Conservation (phyloP, 2,797 vertebrate genomes). For the Phoeniculus purpureus region DNA sequence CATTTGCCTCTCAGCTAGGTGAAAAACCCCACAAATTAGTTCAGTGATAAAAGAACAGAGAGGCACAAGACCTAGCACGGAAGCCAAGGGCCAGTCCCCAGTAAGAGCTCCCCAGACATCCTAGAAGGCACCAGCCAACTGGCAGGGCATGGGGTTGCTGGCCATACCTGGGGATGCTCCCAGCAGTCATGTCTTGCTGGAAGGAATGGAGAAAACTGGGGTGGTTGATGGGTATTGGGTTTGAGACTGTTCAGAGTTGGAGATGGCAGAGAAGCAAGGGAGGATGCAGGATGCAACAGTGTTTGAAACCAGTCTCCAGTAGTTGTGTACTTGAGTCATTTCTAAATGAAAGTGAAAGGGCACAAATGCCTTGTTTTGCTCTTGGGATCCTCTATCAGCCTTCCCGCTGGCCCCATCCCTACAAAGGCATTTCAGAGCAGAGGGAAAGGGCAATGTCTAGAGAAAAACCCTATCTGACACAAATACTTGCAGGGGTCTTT, state of each 20-base stretch:
- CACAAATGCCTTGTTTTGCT: neutral
- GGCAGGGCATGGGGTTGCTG: neutral
- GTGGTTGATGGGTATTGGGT: neutral
- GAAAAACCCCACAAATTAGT: neutral
- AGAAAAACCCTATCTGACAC: neutral
- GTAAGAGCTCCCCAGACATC: neutral
- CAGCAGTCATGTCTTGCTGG: neutral
- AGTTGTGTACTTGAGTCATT: neutral
- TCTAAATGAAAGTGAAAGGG: fast-evolving
- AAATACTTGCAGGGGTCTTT: neutral
- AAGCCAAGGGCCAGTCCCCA: neutral
- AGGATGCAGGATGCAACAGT: neutral
- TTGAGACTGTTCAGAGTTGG: neutral
- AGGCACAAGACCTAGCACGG: neutral
- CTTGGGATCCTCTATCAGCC: neutral
- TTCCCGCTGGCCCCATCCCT: neutral
- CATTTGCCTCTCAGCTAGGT: neutral
- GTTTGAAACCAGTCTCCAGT: neutral
- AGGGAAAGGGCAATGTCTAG: neutral
- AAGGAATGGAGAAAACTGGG: neutral
- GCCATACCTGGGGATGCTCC: neutral
- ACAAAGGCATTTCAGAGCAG: neutral
- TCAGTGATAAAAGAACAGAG: neutral
- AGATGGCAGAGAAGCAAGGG: neutral
- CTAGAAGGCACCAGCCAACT: neutral